Conservation (phyloP, 2,888 invertebrate species). For the Crocallis elinguaria region DNA sequence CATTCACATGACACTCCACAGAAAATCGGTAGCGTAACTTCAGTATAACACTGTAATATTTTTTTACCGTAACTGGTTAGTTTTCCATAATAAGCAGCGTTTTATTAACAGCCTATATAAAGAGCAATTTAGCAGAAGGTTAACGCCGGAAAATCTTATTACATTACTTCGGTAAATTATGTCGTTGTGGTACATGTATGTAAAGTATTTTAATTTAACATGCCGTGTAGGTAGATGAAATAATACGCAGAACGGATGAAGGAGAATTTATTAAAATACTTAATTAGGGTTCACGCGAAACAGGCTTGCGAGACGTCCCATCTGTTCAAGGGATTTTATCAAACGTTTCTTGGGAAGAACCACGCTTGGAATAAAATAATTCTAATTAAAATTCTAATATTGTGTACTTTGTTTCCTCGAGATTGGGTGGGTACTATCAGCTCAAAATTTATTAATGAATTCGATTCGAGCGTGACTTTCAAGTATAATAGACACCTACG, state of each 20-base stretch:
- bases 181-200: slow-evolving; percentile 33
- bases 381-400: slow-evolving; percentile 70
- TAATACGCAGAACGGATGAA: slow-evolving; percentile 60
- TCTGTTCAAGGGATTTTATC: slow-evolving; percentile 60
- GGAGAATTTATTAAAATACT: slow-evolving; percentile 77
- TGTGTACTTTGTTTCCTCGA: slow-evolving; percentile 46
- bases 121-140: slow-evolving; percentile 10
- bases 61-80: neutral
- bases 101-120: slow-evolving; percentile 1
- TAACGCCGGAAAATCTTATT: slow-evolving; percentile 25
- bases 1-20: slow-evolving; percentile 52
- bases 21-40: slow-evolving; percentile 50
- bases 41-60: slow-evolving; percentile 33
- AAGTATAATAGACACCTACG: slow-evolving; percentile 49
- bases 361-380: slow-evolving; percentile 61
- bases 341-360: slow-evolving; percentile 64
- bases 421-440: slow-evolving; percentile 42
- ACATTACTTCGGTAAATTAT: slow-evolving; percentile 42
- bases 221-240: slow-evolving; percentile 51
- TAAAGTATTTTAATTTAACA: slow-evolving; percentile 54
- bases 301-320: slow-evolving; percentile 58
- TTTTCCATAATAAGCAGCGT: slow-evolving; percentile 12
- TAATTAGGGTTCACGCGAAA: slow-evolving; percentile 70
- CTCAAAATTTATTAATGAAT: slow-evolving; percentile 55
- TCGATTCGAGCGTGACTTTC: slow-evolving; percentile 53